phyloP scores from a whole-genome alignment of 2,888 invertebrate genomes.

The Tanytarsus gracilentus region DNA sequence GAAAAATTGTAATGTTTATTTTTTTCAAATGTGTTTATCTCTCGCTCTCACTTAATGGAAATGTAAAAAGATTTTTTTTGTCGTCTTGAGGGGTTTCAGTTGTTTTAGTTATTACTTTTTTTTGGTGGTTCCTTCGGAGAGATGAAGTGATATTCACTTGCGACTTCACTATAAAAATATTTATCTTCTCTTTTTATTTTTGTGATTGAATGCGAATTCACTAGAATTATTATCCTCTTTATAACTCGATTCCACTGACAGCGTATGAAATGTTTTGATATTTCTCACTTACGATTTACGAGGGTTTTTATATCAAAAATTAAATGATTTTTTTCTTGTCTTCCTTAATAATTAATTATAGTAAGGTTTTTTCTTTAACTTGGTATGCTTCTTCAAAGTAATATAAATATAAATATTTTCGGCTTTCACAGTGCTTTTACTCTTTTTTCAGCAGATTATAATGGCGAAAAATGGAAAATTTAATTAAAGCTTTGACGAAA shows the following conservation, averaged over 20 bases:
- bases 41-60: conserved; percentile 10
- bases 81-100: conserved; percentile 29
- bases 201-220: conserved; percentile 12
- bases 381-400: conserved; percentile 25
- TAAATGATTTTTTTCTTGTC: conserved; percentile 13
- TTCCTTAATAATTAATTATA: conserved; percentile 18
- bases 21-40: neutral
- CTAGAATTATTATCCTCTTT: conserved; percentile 4
- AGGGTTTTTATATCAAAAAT: conserved; percentile 24
- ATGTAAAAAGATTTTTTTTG: conserved; percentile 26
- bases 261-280: conserved; percentile 24
- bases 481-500: conserved; percentile 20
- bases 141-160: conserved; percentile 3
- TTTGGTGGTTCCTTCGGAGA: conserved; percentile 3
- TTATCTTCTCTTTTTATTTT: neutral
- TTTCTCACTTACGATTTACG: conserved; percentile 21
- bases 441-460: conserved; percentile 3
- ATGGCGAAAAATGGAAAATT: conserved; percentile 25
- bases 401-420: conserved; percentile 28
- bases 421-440: conserved; percentile 26
- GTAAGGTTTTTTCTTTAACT: conserved; percentile 6
- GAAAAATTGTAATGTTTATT: neutral
- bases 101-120: no score
- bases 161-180: conserved; percentile 25
- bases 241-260: conserved; percentile 8